phyloP scores from a whole-genome alignment of 2,113 vertebrate genomes.

The Polypterus senegalus region DNA sequence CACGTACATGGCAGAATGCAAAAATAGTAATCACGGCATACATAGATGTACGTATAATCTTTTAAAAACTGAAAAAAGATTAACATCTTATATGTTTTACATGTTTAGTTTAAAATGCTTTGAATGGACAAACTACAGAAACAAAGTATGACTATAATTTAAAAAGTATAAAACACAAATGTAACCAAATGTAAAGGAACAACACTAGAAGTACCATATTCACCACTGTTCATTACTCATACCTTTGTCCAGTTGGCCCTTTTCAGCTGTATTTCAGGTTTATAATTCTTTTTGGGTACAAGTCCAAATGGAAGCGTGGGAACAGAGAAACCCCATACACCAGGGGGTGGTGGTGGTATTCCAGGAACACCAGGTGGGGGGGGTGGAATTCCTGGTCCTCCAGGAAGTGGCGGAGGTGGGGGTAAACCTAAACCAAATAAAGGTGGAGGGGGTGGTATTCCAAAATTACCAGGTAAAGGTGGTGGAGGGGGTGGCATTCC shows the following conservation, averaged over 20 bases:
- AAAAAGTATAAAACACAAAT: no score
- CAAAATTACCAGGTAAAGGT: slow-evolving; percentile 14
- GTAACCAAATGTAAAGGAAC: no score
- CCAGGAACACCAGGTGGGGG: slow-evolving; percentile 26
- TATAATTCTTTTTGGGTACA: slow-evolving; percentile 63
- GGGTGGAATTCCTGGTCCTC: slow-evolving; percentile 40
- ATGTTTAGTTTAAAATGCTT: no score
- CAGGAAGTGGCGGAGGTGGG: slow-evolving; percentile 30
- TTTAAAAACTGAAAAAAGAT: no score
- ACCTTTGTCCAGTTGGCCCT: slow-evolving; percentile 79
- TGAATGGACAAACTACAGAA: no score
- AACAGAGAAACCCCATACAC: slow-evolving; percentile 40
- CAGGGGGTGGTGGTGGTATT: slow-evolving; percentile 30
- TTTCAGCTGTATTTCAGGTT: slow-evolving; percentile 60
- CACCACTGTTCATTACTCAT: background rate
- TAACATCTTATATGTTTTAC: no score
- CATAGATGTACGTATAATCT: no score
- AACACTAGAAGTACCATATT: fast-evolving
- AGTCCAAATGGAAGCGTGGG: slow-evolving; percentile 54
- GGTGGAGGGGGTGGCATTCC: slow-evolving; percentile 34
- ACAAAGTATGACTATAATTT: no score
- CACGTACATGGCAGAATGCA: no score
- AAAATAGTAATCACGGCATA: no score
- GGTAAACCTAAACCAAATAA: slow-evolving; percentile 41
- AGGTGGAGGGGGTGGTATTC: slow-evolving; percentile 34